Conservation (phyloP, 2,797 vertebrate genomes). For the Typhlichthys subterraneus region DNA sequence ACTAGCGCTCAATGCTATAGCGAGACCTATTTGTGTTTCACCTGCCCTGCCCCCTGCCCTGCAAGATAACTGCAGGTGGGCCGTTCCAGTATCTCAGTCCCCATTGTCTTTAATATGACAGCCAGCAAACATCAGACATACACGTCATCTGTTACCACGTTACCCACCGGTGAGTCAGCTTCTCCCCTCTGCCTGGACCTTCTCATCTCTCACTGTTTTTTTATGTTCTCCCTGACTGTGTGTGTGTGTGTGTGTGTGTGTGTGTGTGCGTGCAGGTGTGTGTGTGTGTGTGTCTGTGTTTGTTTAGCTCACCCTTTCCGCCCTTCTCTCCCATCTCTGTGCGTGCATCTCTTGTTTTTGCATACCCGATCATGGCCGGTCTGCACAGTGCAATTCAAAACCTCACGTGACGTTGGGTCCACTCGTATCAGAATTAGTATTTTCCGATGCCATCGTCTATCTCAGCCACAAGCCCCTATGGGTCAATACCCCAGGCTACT, state of each 20-base stretch:
- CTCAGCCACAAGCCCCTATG: no score
- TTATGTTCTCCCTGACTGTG: background rate
- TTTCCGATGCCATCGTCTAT: no score
- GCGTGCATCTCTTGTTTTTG: conserved; percentile 8
- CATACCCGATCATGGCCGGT: conserved; percentile 23
- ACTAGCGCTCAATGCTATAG: background rate
- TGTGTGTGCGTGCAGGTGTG: background rate
- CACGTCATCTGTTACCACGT: conserved; percentile 55
- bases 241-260: background rate
- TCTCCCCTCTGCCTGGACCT: conserved; percentile 22
- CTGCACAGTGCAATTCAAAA: conserved; percentile 24
- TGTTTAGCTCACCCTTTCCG: background rate
- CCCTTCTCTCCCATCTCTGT: background rate
- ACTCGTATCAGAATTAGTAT: no score
- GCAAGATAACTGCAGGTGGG: conserved; percentile 34
- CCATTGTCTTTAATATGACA: conserved; percentile 54
- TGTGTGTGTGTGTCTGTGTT: background rate
- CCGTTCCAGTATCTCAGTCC: conserved; percentile 38
- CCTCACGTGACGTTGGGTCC: background rate
- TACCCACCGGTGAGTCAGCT: conserved; percentile 53
- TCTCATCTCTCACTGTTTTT: conserved; percentile 20
- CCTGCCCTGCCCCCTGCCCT: conserved; percentile 23
- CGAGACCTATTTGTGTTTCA: conserved; percentile 4
- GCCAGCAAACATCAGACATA: conserved; percentile 45
- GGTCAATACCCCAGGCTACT: conserved; percentile 27